Evolutionary conservation across 2,113 vertebrate genomes (phyloP), one percentile per base, ranked within the genome.

Genomic region (Colossoma macropomum): DNA sequence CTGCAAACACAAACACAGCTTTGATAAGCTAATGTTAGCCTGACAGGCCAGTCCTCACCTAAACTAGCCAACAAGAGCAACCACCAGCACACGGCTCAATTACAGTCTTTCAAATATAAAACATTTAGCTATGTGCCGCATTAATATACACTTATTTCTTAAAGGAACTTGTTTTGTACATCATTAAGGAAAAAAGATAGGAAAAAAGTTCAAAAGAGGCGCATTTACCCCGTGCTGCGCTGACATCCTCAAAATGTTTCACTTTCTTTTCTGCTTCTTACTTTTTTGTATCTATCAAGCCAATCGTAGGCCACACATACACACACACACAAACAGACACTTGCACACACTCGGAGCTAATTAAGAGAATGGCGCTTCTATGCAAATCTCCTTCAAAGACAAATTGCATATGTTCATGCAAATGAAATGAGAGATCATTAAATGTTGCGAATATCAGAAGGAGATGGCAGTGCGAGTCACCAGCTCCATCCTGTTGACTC

Each of bases 371-470:
- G 90, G 90, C 88, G 92, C 91, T 89, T 92, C 90, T 85, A 85
- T 88, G 89, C 85, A 92, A 93, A 92, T 91, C 86, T 89, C 90
- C 45, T 52, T 92, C 77, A 84, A 90, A 91, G 90, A 92, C 88
- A 89, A 89, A 91, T 89, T 84, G 77, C 93, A 94, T 91, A 93
- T 94, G 90, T 90, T 92, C 89, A 92, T 92, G 91, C 90, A 92
- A 94, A 94, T 93, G 90, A 88, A 86, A 93, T 90, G 90, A 89
- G 90, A 85, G 89, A 86, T 73, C 71, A 73, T 50, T 50, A 73
- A 73, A 73, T 52, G 71, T n/a, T 52, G 68, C 11, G 23, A 25
- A 45, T 45, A 71, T 41, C 68, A 71, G 34, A n/a, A 71, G 68
- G 66, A 38, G 66, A 69, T 38, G 66, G 66, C 32, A 19, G 30